Evolutionary conservation across 2,888 invertebrate genomes (phyloP).

Genomic region (Sinohyriopsis cumingii): DNA sequence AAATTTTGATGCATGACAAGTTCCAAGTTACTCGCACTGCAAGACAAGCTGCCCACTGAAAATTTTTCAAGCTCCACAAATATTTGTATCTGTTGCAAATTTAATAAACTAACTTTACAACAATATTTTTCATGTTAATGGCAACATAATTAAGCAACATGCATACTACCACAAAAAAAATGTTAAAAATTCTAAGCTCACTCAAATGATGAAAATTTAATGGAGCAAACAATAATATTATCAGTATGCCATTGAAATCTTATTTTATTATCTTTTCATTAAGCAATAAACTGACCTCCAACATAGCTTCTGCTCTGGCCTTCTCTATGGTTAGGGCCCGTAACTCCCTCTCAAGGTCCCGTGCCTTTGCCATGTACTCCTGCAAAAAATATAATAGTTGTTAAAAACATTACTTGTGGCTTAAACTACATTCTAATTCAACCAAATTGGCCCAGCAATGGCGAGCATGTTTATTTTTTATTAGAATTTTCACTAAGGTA

Average conservation of each 20-base stretch:
- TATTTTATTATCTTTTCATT: background rate
- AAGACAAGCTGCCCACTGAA: no score
- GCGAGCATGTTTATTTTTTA: background rate
- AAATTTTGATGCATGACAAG: no score
- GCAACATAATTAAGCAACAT: no score
- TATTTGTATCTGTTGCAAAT: no score
- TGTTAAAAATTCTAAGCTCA: background rate
- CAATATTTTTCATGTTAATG: no score
- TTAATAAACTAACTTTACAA: no score
- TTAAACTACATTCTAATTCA: no score
- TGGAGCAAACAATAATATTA: background rate
- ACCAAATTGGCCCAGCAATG: no score
- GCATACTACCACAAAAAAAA: background rate
- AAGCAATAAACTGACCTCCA: slow-evolving; percentile 46
- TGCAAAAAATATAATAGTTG: slow-evolving; percentile 30
- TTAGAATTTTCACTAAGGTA: background rate
- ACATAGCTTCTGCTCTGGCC: slow-evolving; percentile 57
- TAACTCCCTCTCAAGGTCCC: slow-evolving; percentile 64
- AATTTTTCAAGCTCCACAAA: no score
- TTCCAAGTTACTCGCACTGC: no score
- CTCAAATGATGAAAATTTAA: background rate
- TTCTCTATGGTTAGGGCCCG: slow-evolving; percentile 60
- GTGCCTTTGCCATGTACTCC: slow-evolving; percentile 67
- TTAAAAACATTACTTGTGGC: no score
- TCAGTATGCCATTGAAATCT: background rate